A percentile compares a stretch with the other conserved stretches of the same genome.
phyloP scores from a whole-genome alignment of 1,140 invertebrate genomes.

The Gonioctena quinquepunctata region DNA sequence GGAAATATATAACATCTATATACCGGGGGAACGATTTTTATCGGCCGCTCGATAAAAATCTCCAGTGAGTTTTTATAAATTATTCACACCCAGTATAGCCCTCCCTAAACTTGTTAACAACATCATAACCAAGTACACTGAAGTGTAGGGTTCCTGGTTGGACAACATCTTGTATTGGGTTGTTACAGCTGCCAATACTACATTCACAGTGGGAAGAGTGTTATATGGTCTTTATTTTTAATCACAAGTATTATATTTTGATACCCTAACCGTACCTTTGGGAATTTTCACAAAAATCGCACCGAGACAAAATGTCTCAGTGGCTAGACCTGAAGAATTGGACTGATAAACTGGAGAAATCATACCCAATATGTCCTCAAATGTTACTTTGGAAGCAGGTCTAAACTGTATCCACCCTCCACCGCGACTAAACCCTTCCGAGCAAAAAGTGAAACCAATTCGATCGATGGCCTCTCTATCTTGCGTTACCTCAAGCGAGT shows the following conservation, averaged over 20 bases:
- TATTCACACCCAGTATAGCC: no score
- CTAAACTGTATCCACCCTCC: neutral
- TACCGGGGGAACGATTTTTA: no score
- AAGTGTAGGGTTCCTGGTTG: no score
- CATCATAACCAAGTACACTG: no score
- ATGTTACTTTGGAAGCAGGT: neutral
- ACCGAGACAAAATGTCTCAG: constrained; percentile 4
- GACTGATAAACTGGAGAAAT: neutral
- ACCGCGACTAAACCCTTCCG: neutral
- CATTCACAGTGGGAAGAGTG: no score
- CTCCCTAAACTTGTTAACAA: no score
- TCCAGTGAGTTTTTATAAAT: no score
- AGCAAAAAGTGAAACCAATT: neutral
- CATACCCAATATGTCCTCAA: neutral
- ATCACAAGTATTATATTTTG: constrained; percentile 15
- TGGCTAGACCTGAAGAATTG: neutral
- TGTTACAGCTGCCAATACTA: no score
- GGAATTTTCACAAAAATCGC: neutral
- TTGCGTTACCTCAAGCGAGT: neutral
- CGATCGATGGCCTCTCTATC: neutral
- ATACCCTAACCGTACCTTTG: neutral
- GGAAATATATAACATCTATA: no score
- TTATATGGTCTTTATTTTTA: no score
- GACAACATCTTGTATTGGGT: no score
- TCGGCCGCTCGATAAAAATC: no score